Percentiles rank a stretch among this genome's conserved stretches.
These are phyloP conservation scores for Chelon labrosus DNA, from an alignment of 2,797 vertebrate genomes.

Conservation along the genomic window DNA sequence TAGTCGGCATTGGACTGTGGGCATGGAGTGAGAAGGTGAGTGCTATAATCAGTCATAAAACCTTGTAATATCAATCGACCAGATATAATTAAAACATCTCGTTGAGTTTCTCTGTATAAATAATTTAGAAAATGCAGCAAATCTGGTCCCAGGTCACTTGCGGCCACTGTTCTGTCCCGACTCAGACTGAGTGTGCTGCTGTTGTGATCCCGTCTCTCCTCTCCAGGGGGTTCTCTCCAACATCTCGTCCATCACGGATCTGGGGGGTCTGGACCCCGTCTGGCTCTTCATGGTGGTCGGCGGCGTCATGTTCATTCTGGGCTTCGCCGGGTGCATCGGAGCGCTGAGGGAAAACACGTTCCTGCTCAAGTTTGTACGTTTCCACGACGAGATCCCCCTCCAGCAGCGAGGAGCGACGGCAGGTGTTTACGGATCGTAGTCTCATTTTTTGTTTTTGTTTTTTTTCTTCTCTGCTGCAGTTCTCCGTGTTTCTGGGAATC, in stretches of 20 bases:
- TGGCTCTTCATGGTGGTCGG: constrained; percentile 98
- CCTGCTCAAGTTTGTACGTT: constrained; percentile 96
- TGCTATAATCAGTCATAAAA: background rate
- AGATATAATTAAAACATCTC: too few relatives aligned
- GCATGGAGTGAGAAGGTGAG: constrained; percentile 99
- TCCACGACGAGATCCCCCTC: accelerated
- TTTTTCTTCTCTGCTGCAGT: constrained; percentile 76
- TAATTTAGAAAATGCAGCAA: too few relatives aligned
- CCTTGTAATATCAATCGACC: too few relatives aligned
- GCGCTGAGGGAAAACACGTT: constrained; percentile 96
- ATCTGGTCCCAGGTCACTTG: background rate
- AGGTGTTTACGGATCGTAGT: background rate
- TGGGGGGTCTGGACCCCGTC: constrained; percentile 96
- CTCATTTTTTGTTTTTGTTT: background rate
- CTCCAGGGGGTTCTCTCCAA: constrained; percentile 95
- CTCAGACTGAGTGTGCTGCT: background rate
- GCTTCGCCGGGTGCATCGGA: constrained; percentile 97
- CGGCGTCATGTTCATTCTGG: constrained; percentile 97
- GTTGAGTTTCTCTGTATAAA: too few relatives aligned
- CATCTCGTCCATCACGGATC: constrained; percentile 97
- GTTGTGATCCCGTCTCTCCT: constrained; percentile 26
- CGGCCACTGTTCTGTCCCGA: background rate
- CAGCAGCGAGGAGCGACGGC: too few relatives aligned
- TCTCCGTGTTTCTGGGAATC: constrained; percentile 97
- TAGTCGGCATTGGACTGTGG: constrained; percentile 97